Evolutionary conservation across 1,140 invertebrate species (phyloP).

Genomic region (Macrobrachium rosenbergii): DNA sequence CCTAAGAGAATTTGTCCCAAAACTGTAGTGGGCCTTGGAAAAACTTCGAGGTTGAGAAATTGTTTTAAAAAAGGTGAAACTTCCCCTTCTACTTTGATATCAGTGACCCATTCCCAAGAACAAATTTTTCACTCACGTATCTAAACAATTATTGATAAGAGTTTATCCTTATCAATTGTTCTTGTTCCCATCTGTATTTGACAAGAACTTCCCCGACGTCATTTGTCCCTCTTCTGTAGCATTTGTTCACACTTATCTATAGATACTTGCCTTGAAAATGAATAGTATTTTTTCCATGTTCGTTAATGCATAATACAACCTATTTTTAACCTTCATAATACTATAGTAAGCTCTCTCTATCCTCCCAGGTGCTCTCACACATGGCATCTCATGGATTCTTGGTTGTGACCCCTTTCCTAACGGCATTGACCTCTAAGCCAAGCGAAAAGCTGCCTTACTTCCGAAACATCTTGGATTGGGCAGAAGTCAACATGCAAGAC

Average conservation of each 20-base stretch:
- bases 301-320: not conserved
- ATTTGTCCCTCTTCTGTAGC: too few species aligned
- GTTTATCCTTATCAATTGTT: too few species aligned
- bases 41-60: too few species aligned
- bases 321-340: not conserved
- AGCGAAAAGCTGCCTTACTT: conserved; percentile 55
- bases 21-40: not conserved
- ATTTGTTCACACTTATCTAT: too few species aligned
- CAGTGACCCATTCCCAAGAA: too few species aligned
- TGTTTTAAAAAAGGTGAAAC: too few species aligned
- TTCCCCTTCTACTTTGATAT: too few species aligned
- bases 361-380: conserved; percentile 41
- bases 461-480: conserved; percentile 57
- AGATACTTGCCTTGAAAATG: too few species aligned
- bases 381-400: conserved; percentile 64
- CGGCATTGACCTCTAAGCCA: conserved; percentile 28
- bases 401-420: conserved; percentile 50
- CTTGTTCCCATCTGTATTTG: too few species aligned
- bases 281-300: not conserved
- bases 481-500: conserved; percentile 38
- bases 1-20: not conserved
- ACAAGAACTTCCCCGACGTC: too few species aligned
- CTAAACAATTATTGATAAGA: too few species aligned
- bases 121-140: too few species aligned
- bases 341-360: not conserved